Evolutionary conservation across 2,113 vertebrate species (phyloP), one percentile per base, ranked within the genome.

Genomic region (Gymnorhina tibicen): DNA sequence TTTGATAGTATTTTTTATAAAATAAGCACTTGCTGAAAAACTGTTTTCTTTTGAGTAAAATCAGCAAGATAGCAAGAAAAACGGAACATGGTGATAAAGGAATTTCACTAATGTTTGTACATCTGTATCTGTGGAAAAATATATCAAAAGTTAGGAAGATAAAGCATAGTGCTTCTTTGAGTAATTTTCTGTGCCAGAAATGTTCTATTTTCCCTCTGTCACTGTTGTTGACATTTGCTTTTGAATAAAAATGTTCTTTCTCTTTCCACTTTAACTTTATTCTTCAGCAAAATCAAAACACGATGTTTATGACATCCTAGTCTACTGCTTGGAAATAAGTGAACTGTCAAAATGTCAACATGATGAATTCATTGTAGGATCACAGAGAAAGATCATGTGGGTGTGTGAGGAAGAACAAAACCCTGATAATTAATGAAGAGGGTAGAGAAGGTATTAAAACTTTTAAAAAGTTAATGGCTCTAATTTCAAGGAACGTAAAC

Each of bases 331-430:
- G 58, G 35, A 93, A 94, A 90, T 92, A 90, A 90, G 28, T 33
- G 53, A 93, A 80, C 49, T 82, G 89, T 87, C 88, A 95, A 95
- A 94, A 76, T 82, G 62, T 79, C 82, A 89, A 66, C 59, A 35
- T 76, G 58, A 95, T 77, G 28, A 93, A 84, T 85, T 87, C 33
- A 77, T 47, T 81, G 35, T 55, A 81, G 28, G 24, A 90, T 95
- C 59, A 35, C 37, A 52, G 41, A 58, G 30, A 67, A 87, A n/a
- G 13, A 56, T 70, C 46, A 53, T 49, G 62, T 73, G 62, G 33
- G 66, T 37, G 44, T 53, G n/a, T 52, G 74, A 95, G 37, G 62
- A 93, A 92, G 70, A 95, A 70, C 11, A 93, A 91, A 93, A 33
- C 44, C 27, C 27, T 77, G 39, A 53, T 73, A 92, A 93, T 78